Conservation (phyloP, 2,797 vertebrate genomes). For the Gallinago stenura region DNA sequence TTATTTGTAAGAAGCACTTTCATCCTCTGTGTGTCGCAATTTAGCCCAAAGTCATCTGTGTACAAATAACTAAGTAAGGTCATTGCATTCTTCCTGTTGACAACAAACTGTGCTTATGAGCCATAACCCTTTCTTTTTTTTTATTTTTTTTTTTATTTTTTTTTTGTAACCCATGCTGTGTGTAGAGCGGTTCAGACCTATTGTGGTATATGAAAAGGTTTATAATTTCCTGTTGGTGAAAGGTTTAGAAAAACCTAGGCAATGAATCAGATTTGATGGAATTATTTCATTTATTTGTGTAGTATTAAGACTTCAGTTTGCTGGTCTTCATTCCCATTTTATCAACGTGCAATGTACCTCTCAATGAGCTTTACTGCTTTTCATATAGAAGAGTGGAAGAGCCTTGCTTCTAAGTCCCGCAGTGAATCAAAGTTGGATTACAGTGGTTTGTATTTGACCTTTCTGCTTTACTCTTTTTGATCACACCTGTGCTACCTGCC, state of each 20-base stretch:
- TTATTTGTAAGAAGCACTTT: not conserved
- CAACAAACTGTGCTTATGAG: not conserved
- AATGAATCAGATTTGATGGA: not conserved
- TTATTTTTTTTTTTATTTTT: not conserved
- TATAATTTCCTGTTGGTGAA: not conserved
- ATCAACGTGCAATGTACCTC: not conserved
- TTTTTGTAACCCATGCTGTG: not conserved
- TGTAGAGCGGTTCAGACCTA: not conserved
- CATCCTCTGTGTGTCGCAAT: not conserved
- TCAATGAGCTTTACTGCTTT: not conserved
- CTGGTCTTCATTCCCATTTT: not conserved
- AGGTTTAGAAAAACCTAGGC: not conserved
- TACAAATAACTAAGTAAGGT: not conserved
- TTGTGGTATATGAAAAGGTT: not conserved
- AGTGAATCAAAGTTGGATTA: not conserved
- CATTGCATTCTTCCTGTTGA: not conserved
- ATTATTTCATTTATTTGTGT: not conserved
- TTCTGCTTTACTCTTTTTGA: not conserved
- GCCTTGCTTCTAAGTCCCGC: not conserved
- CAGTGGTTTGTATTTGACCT: not conserved
- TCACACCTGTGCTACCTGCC: not conserved
- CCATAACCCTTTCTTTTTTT: no score
- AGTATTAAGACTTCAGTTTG: not conserved
- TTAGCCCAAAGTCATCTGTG: not conserved
- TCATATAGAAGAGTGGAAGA: not conserved